These are phyloP conservation scores for Melieria picta DNA, from an alignment of 2,888 invertebrate genomes.

Conservation along the genomic window DNA sequence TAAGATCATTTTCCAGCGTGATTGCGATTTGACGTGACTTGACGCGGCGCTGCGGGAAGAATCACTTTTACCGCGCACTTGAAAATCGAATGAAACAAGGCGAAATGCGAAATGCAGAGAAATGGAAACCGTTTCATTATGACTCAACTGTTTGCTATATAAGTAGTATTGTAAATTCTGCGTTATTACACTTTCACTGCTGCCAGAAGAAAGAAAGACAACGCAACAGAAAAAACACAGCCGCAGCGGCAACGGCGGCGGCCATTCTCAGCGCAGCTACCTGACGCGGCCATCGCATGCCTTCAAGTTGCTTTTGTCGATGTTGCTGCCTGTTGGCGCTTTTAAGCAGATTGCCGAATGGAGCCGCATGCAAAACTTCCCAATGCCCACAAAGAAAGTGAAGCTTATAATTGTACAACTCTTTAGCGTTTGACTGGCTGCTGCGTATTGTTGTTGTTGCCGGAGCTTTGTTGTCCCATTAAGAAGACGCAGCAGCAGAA, in stretches of 20 bases:
- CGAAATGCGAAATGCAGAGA: no score
- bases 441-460: no score
- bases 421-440: no score
- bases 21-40: slow-evolving; percentile 14
- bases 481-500: no score
- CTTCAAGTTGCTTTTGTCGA: neutral
- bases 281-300: neutral
- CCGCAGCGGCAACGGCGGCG: neutral
- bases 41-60: neutral
- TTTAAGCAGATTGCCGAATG: neutral
- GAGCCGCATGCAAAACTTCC: slow-evolving; percentile 9
- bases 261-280: neutral
- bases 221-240: neutral
- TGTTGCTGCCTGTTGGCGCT: neutral
- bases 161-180: neutral
- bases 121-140: no score
- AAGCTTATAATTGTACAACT: neutral
- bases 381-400: slow-evolving; percentile 13
- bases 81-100: neutral
- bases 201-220: neutral
- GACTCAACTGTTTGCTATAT: no score
- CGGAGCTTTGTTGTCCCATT: no score
- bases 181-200: slow-evolving; percentile 26
- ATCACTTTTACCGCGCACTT: slow-evolving; percentile 13
- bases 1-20: slow-evolving; percentile 3